Conservation (phyloP, 2,113 vertebrate genomes). For the Caloenas nicobarica region DNA sequence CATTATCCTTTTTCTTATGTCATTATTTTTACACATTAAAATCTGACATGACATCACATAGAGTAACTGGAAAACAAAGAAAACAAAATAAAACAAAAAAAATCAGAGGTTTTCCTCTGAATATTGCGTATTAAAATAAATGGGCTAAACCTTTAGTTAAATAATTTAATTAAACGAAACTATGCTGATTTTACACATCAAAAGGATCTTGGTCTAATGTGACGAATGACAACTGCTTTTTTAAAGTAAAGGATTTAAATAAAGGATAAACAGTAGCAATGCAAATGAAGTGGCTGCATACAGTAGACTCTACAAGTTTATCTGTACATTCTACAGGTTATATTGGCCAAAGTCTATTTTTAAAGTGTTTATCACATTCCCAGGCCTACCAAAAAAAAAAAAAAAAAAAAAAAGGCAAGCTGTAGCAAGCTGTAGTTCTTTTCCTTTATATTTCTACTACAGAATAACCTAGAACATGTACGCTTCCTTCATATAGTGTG, state of each 20-base stretch:
- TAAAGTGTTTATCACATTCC: background rate
- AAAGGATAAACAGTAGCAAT: background rate
- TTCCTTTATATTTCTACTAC: background rate
- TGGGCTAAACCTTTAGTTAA: background rate
- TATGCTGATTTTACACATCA: rapidly evolving
- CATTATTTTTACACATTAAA: background rate
- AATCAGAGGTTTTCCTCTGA: background rate
- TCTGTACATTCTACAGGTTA: background rate
- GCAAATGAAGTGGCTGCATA: background rate
- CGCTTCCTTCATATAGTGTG: background rate
- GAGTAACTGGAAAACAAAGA: background rate
- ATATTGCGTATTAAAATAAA: background rate
- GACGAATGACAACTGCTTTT: background rate
- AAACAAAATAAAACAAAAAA: background rate
- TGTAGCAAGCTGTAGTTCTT: background rate
- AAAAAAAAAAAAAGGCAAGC: background rate
- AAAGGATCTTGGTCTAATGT: background rate
- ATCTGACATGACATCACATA: background rate
- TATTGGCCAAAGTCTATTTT: background rate
- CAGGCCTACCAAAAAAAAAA: background rate
- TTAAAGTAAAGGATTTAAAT: background rate
- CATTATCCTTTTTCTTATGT: background rate
- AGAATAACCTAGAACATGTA: background rate
- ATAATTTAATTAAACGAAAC: background rate
- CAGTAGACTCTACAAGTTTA: background rate